These are phyloP conservation scores for Archivesica marissinica DNA, from an alignment of 1,140 invertebrate species.

Conservation along the genomic window DNA sequence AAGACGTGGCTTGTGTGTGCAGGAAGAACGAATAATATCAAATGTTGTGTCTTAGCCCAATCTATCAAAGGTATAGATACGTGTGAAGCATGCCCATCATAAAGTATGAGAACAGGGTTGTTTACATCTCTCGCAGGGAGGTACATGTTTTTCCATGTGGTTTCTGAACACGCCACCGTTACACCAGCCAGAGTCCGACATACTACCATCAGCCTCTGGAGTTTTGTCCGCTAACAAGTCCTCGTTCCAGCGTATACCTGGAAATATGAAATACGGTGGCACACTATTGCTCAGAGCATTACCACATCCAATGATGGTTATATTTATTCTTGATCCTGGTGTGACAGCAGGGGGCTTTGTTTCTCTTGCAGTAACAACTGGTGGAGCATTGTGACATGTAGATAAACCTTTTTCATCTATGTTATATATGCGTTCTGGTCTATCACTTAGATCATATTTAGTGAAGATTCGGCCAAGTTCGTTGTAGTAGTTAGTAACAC, in stretches of 20 bases:
- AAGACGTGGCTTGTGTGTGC: constrained; percentile 67
- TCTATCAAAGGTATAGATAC: constrained; percentile 31
- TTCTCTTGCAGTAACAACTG: background rate
- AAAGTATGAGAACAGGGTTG: constrained; percentile 78
- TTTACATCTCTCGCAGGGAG: constrained; percentile 66
- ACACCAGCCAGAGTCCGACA: constrained; percentile 55
- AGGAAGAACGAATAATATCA: constrained; percentile 68
- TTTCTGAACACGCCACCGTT: constrained; percentile 37
- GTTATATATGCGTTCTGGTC: constrained; percentile 80
- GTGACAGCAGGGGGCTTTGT: constrained; percentile 76
- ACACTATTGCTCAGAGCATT: constrained; percentile 80
- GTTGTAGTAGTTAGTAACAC: constrained; percentile 22
- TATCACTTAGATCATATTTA: constrained; percentile 66
- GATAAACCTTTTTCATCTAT: constrained; percentile 83
- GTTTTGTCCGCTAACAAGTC: constrained; percentile 59
- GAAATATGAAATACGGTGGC: constrained; percentile 82
- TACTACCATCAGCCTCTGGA: constrained; percentile 22
- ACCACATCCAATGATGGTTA: constrained; percentile 81
- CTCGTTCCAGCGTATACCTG: constrained; percentile 77
- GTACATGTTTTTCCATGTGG: constrained; percentile 39
- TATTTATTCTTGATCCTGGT: constrained; percentile 81
- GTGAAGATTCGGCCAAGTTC: constrained; percentile 26
- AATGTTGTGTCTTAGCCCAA: constrained; percentile 56
- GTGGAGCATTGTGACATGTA: constrained; percentile 76
- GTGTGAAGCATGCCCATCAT: constrained; percentile 82